Base-by-base conservation (phyloP, 2,113 vertebrate genomes). In the Onychostruthus taczanowskii region DNA sequence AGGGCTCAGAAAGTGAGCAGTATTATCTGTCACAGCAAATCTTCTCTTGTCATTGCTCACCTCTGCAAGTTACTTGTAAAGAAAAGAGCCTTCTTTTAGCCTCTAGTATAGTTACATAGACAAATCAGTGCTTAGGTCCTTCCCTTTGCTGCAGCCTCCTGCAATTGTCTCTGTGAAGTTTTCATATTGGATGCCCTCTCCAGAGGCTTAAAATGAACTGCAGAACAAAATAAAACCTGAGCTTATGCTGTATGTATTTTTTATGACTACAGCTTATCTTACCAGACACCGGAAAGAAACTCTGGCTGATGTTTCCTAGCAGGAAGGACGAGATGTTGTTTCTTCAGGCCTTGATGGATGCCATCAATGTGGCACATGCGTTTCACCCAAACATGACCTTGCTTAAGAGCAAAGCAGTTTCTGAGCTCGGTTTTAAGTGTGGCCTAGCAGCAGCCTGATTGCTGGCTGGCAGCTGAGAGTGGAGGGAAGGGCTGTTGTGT, bases 231-330 rank as follows among this genome's bases (percentile, higher is more conserved):
- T 23, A 43, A 86, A 95, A 85, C 83, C 73, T 74, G 89, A 92
- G 79, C 92, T 94, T 61, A 63, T 55, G 78, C 59, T 2, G 1
- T 52, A 79, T 97, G 26, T 44, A 93, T 94, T 93, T 97, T 96
- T 96, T 87, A 95, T 93, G 94, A 80, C 50, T 81, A 47, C 79
- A 82, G 41, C 84, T 88, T 68, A 76, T 89, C 84, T 88, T 22
- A 49, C 22, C 61, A 59, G 53, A 16, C 26, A 8, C 52, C 10
- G 1, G 44, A 44, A 84, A 8, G 52, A 77, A 63, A 37, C 28
- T 43, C 79, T 31, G 46, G 69, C 68, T 68, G 39, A 43, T 21
- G 64, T 58, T 87, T 70, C 68, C 31, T 24, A 35, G 49, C 72
- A 92, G 87, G 80, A 96, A 72, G 16, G n/a, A 30, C 61, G 59